A percentile compares a stretch with the other conserved stretches of the same genome.
phyloP scores from a whole-genome alignment of 1,140 invertebrate genomes.

The Caenorhabditis tropicalis region DNA sequence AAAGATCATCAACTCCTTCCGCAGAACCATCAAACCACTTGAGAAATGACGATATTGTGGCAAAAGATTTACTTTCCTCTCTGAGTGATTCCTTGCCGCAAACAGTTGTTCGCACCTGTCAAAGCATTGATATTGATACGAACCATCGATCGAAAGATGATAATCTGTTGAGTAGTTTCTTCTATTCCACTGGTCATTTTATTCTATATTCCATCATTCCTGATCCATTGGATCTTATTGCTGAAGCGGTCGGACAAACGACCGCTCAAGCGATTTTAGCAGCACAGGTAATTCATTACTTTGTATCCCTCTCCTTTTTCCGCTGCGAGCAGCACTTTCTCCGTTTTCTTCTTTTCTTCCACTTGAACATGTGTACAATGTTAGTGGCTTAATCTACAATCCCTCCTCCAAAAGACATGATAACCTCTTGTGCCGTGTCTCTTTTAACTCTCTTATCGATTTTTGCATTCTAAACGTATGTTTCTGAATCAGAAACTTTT shows the following conservation, averaged over 20 bases:
- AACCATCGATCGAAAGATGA: conserved; percentile 17
- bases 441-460: conserved; percentile 16
- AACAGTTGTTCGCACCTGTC: conserved; percentile 38
- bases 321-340: neutral
- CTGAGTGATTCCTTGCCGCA: conserved; percentile 1
- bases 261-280: conserved; percentile 31
- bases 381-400: conserved; percentile 30
- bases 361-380: conserved; percentile 41
- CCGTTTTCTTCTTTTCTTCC: neutral
- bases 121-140: conserved; percentile 29
- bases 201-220: neutral
- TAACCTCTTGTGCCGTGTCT: conserved; percentile 2
- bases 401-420: conserved; percentile 33
- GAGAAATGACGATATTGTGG: neutral
- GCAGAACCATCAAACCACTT: conserved; percentile 10
- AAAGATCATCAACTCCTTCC: neutral
- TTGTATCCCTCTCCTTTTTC: neutral
- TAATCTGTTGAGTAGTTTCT: neutral
- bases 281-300: conserved; percentile 24
- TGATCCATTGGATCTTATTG: neutral
- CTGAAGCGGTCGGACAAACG: conserved; percentile 4
- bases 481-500: too few species aligned
- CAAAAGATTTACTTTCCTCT: conserved; percentile 42
- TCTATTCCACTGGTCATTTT: neutral
- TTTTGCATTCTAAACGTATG: neutral